phyloP scores from a whole-genome alignment of 2,888 invertebrate genomes.

The Diaprepes abbreviatus region DNA sequence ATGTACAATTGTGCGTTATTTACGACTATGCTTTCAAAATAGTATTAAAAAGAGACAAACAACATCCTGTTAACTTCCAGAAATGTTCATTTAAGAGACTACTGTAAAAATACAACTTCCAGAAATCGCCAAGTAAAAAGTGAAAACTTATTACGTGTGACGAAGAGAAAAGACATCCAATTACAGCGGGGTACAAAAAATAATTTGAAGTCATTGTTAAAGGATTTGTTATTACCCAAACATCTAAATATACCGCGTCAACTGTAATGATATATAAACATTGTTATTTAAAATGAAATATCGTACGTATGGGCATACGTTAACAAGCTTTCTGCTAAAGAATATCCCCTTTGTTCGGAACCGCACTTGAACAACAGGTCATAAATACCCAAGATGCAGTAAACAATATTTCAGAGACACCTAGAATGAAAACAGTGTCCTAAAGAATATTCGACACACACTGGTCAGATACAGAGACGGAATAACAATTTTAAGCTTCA shows the following conservation, averaged over 20 bases:
- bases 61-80: too few relatives aligned
- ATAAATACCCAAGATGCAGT: constrained; percentile 66
- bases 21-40: too few relatives aligned
- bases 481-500: constrained; percentile 27
- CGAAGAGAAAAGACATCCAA: constrained; percentile 16
- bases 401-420: constrained; percentile 66
- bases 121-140: constrained; percentile 15
- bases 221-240: constrained; percentile 62
- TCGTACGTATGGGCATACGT: constrained; percentile 64
- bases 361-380: constrained; percentile 66
- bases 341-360: constrained; percentile 66
- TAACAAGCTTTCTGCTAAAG: constrained; percentile 67
- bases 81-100: neutral
- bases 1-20: too few relatives aligned
- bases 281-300: constrained; percentile 67
- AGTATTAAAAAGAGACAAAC: too few relatives aligned
- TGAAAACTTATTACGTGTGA: constrained; percentile 8
- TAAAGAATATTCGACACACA: constrained; percentile 64
- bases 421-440: constrained; percentile 66
- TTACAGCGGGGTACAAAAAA: constrained; percentile 31
- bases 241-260: constrained; percentile 64
- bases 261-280: constrained; percentile 66
- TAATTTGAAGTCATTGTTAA: constrained; percentile 45
- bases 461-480: constrained; percentile 55
- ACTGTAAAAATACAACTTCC: constrained; percentile 12